A percentile compares a stretch with the other conserved stretches of the same genome.
Conservation (phyloP, 2,888 invertebrate species). For the Calameuta pallipes region DNA sequence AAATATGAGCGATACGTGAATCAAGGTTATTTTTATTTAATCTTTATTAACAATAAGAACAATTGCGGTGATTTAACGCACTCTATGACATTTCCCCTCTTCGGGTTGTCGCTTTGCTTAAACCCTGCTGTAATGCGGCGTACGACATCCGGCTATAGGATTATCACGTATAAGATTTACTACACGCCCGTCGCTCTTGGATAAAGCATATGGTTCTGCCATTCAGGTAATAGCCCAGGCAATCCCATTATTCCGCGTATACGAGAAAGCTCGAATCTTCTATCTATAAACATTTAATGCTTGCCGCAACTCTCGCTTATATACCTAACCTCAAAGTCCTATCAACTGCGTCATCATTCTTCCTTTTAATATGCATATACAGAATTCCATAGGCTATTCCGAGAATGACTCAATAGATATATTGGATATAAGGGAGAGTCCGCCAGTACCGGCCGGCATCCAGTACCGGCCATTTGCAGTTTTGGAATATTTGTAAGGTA, state of each 20-base stretch:
- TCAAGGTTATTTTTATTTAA: background rate
- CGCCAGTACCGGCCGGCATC: too few species aligned
- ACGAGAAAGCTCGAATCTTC: background rate
- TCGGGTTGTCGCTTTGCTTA: background rate
- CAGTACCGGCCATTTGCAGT: too few species aligned
- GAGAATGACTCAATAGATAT: background rate
- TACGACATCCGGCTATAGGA: background rate
- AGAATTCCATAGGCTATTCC: background rate
- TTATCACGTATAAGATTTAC: slow-evolving; percentile 1
- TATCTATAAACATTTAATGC: background rate
- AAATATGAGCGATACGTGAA: background rate
- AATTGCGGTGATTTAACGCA: background rate
- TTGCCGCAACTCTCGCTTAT: background rate
- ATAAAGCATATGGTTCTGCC: background rate
- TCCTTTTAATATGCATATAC: background rate
- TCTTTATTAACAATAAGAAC: background rate
- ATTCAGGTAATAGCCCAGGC: slow-evolving; percentile 1
- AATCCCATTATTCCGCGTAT: slow-evolving; percentile 6
- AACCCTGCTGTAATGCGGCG: background rate
- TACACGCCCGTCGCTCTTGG: background rate
- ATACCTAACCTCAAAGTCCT: background rate
- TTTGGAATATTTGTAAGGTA: too few species aligned
- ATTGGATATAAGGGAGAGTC: too few species aligned
- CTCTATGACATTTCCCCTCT: background rate
- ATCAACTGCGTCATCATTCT: background rate